Base-by-base conservation (phyloP, 2,888 invertebrate species). In the Deilephila porcellus region DNA sequence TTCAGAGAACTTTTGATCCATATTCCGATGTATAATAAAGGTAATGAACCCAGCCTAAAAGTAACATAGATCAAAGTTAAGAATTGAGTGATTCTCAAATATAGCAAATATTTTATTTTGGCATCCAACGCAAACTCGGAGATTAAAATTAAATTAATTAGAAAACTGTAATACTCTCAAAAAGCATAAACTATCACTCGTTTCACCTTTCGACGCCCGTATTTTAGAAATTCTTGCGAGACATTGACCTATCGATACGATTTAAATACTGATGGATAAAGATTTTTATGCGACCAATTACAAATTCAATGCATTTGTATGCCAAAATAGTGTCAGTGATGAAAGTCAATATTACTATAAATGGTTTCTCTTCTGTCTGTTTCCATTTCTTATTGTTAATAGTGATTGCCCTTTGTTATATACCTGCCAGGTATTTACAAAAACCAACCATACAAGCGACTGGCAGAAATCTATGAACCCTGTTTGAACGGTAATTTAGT, bases 171-270 rank as follows among this genome's bases (percentile, higher is more conserved):
- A 32, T 20, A 3, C 8, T 64, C 5, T 64, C 20, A n/a, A 37
- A 20, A 37, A 4, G 37, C n/a, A 45, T 37, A 45, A 45, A 64
- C 20, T 56, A 56, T 56, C 14, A 37, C n/a, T 64, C 11, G 14
- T 32, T 29, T 29, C 17, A 62, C 32, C 32, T 32, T 4, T 67
- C 20, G 11, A 25, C 25, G 17, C 4, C 25, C 25, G 52, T 25
- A 64, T 37, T 64, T n/a, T 20, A 64, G 37, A 67, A 67, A 67
- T 3, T 67, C 11, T 37, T 37, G 20, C n/a, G 34, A 63, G 63
- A 11, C 6, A 45, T 67, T 67, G 25, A 25, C 20, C 11, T 64
- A 37, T 67, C 67, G 37, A n/a, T 64, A 8, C n/a, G 4, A 64
- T 4, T 45, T 20, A 20, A 37, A n/a, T n/a, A 45, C 2, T 19